These are phyloP conservation scores for Sogatella furcifera DNA, from an alignment of 1,140 invertebrate species.

Conservation along the genomic window DNA sequence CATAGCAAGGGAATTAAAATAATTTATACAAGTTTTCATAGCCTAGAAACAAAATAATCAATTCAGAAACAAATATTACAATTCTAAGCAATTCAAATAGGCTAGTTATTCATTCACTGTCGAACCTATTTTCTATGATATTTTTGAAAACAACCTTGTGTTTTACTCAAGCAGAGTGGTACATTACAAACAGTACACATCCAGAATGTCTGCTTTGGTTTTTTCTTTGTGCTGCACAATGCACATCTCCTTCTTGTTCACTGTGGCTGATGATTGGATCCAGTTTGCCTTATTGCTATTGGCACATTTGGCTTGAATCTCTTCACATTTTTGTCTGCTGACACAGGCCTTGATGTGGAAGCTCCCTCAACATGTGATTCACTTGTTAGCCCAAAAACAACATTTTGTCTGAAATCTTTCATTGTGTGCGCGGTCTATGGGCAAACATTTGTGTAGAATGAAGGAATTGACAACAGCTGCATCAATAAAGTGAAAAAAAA, in stretches of 20 bases:
- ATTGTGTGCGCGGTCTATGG: slow-evolving; percentile 1
- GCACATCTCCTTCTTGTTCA: slow-evolving; percentile 15
- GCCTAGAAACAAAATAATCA: not conserved
- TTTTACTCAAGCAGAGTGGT: slow-evolving; percentile 13
- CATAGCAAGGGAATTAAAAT: not conserved
- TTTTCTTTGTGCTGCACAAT: slow-evolving; percentile 19
- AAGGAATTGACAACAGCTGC: slow-evolving; percentile 26
- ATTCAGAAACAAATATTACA: not conserved
- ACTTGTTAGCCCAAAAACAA: slow-evolving; percentile 11
- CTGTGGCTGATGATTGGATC: slow-evolving; percentile 15
- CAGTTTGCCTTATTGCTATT: slow-evolving; percentile 10
- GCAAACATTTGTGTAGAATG: slow-evolving; percentile 21
- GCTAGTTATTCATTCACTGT: too few relatives aligned
- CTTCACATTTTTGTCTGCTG: slow-evolving; percentile 6
- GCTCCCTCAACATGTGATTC: slow-evolving; percentile 6
- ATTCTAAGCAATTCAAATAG: too few relatives aligned
- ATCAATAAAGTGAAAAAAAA: slow-evolving; percentile 30
- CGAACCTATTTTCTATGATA: slow-evolving; percentile 5
- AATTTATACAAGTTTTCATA: not conserved
- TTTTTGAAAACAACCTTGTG: slow-evolving; percentile 9
- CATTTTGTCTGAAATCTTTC: slow-evolving; percentile 3
- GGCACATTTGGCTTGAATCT: slow-evolving; percentile 11
- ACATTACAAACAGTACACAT: slow-evolving; percentile 5
- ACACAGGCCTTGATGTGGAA: not conserved
- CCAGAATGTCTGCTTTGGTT: slow-evolving; percentile 10